Percentiles rank a stretch among this genome's conserved stretches.
phyloP scores from a whole-genome alignment of 2,888 invertebrate genomes.

The Mythimna impura region DNA sequence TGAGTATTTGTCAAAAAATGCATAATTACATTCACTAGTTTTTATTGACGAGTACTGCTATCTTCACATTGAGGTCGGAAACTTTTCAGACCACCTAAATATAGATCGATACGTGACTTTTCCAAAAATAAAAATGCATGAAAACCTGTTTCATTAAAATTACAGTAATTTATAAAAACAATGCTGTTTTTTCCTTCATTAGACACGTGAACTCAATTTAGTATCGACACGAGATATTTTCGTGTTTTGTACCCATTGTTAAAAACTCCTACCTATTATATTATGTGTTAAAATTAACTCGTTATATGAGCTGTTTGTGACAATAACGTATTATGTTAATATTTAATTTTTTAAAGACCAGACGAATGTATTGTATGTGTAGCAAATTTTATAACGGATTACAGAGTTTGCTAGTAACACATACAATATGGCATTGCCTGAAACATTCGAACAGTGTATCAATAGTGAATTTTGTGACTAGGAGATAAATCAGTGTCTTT shows the following conservation, averaged over 20 bases:
- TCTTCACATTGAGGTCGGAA: no score
- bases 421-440: no score
- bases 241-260: constrained; percentile 23
- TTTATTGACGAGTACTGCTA: no score
- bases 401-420: no score
- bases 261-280: constrained; percentile 19
- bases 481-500: no score
- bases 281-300: constrained; percentile 27
- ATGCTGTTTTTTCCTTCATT: constrained; percentile 17
- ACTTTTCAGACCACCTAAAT: no score
- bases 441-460: no score
- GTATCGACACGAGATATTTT: constrained; percentile 8
- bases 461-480: no score
- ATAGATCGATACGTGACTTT: not conserved
- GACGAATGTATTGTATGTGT: no score
- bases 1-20: no score
- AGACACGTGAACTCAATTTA: constrained; percentile 1
- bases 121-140: not conserved
- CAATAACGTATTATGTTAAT: constrained; percentile 10
- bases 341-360: constrained; percentile 12
- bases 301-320: constrained; percentile 14
- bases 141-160: not conserved
- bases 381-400: no score
- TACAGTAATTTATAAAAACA: constrained; percentile 21
- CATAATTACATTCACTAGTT: no score